Evolutionary conservation across 2,888 invertebrate genomes (phyloP).

Genomic region (Rhaphigaster nebulosa): DNA sequence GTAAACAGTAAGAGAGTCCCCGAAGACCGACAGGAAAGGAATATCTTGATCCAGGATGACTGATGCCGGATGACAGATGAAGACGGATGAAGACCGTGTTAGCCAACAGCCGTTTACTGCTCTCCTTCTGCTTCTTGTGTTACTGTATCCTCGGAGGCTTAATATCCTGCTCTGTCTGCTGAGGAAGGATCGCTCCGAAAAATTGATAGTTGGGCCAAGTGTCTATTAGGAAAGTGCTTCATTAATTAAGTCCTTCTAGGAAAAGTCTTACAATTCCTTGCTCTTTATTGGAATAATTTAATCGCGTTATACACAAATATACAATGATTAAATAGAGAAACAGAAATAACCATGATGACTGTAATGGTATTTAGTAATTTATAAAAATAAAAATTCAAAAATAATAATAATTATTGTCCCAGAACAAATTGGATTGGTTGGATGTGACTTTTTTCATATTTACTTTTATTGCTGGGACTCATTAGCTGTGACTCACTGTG

Average conservation of each 20-base stretch:
- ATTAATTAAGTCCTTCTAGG: neutral
- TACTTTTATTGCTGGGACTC: too few species aligned
- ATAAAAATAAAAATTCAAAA: too few species aligned
- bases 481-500: too few species aligned
- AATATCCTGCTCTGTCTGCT: neutral
- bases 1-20: neutral
- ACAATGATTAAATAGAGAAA: too few species aligned
- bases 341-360: too few species aligned
- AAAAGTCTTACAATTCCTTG: neutral
- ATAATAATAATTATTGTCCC: too few species aligned
- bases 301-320: too few species aligned
- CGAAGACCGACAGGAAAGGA: constrained; percentile 27
- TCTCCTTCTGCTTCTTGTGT: constrained; percentile 8
- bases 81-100: neutral
- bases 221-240: neutral
- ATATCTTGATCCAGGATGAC: neutral
- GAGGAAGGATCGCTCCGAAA: neutral
- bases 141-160: neutral
- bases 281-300: too few species aligned
- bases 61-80: constrained; percentile 46
- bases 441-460: too few species aligned
- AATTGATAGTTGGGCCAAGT: neutral
- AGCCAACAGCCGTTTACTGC: neutral
- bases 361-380: too few species aligned
- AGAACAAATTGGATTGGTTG: too few species aligned